Evolutionary conservation across 2,888 invertebrate genomes (phyloP), one percentile per base, ranked within the genome.

Genomic region (Seira musarum): DNA sequence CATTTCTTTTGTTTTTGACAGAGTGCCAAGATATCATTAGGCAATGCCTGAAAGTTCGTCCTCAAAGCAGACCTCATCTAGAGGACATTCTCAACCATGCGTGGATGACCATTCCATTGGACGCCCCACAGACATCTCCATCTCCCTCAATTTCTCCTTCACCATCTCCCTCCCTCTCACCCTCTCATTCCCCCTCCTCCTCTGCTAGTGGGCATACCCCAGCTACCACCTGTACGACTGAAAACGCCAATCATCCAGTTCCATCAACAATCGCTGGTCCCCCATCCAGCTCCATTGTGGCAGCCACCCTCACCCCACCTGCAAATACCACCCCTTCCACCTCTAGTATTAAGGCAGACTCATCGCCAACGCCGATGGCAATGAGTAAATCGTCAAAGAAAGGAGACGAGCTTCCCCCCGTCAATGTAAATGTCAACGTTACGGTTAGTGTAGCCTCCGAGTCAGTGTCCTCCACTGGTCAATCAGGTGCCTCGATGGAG

Each of bases 11-110:
- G 30, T 8, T 30, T n/a, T 30, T 30, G 30, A 30, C 88, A 89
- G 91, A 90, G 85, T 91, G 91, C 87, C 89, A 90, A 87, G 91
- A 91, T 85, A 88, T 92, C 80, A 91, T 92, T 85, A 87, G 88
- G 66, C 89, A 89, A 84, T 92, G 91, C 87, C 88, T 92, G 74
- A 88, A 89, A 67, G 87, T 90, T 75, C 88, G 89, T 75, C 90
- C 91, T 30, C 87, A 88, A 15, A 90, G 90, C 66, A 87, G 92
- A 77, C 90, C 89, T 35, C 87, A 88, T 6, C 87, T 92, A 40
- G 90, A 90, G 80, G 90, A 91, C 65, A 89, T 92, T 82, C 87
- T 91, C 17, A 86, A 87, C 67, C 91, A 92, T 87, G 89, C 90
- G 0, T 92, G 91, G 91, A 87, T 91, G 88, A 87, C 87, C 8